Percentiles rank a stretch among this genome's conserved stretches.
Conservation (phyloP, 1,140 invertebrate species). For the Drosophila subpulchrella region DNA sequence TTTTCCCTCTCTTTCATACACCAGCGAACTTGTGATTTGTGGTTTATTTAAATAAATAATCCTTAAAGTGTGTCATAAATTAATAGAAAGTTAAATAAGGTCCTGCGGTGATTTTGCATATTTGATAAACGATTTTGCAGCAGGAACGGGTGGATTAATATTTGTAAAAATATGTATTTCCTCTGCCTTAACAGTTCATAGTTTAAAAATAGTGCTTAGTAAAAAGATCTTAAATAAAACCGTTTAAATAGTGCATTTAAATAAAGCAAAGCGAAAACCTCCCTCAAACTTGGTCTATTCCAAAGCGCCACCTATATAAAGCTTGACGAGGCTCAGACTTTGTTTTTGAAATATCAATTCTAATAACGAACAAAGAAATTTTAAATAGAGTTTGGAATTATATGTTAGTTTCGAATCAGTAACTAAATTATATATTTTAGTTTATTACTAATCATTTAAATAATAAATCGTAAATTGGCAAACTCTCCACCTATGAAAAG, state of each 20-base stretch:
- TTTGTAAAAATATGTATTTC: neutral
- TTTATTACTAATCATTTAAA: neutral
- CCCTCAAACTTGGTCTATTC: neutral
- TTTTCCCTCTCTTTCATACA: constrained; percentile 16
- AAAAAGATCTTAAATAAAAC: neutral
- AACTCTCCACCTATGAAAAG: constrained; percentile 1
- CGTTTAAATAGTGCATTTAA: neutral
- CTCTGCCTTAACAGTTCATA: neutral
- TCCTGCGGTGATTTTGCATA: constrained; percentile 1
- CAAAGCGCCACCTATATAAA: constrained; percentile 1
- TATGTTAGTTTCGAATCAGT: neutral
- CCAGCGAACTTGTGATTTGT: constrained; percentile 56
- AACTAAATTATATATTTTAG: neutral
- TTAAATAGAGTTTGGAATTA: neutral
- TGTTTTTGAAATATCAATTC: neutral
- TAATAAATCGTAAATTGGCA: neutral
- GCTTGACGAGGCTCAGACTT: neutral
- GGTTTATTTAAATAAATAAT: constrained; percentile 81
- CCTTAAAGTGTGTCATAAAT: constrained; percentile 68
- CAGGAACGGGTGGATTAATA: neutral
- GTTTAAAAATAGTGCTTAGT: neutral
- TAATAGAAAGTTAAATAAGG: constrained; percentile 14
- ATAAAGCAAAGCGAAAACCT: neutral
- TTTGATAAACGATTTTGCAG: neutral
- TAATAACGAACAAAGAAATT: neutral